A percentile compares a stretch with the other conserved stretches of the same genome.
Evolutionary conservation across 2,797 vertebrate genomes (phyloP).

Genomic region (Artibeus jamaicensis): DNA sequence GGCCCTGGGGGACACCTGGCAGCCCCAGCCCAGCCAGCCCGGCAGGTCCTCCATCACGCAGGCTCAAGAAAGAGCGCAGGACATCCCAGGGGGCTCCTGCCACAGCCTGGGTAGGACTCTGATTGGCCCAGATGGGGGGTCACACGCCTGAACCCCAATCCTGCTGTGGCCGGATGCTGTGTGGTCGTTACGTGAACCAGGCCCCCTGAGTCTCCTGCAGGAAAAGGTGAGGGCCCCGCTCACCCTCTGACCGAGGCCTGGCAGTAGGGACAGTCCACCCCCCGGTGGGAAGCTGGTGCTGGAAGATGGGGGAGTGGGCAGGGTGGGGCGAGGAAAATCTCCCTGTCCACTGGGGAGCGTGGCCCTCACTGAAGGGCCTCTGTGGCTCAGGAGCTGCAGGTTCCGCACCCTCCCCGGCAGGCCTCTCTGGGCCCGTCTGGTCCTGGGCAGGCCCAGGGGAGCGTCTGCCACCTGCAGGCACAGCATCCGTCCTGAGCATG

Average conservation of each 20-base stretch:
- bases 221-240: not conserved
- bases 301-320: rapidly evolving
- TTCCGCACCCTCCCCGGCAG: rapidly evolving
- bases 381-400: not conserved
- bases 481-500: rapidly evolving
- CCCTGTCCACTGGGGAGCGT: rapidly evolving
- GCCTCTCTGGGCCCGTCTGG: not conserved
- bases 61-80: not conserved
- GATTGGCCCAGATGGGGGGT: not conserved
- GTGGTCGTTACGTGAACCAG: not conserved
- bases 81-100: not conserved
- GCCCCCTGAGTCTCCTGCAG: no score
- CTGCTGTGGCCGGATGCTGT: rapidly evolving
- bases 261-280: not conserved
- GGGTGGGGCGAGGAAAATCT: not conserved
- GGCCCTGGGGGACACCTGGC: not conserved
- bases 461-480: rapidly evolving
- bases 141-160: not conserved
- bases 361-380: rapidly evolving
- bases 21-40: not conserved
- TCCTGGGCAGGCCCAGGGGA: rapidly evolving
- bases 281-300: not conserved
- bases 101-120: not conserved
- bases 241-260: not conserved
- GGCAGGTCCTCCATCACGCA: not conserved